Base-by-base conservation (phyloP, 2,888 invertebrate genomes). In the Pherbina coryleti region DNA sequence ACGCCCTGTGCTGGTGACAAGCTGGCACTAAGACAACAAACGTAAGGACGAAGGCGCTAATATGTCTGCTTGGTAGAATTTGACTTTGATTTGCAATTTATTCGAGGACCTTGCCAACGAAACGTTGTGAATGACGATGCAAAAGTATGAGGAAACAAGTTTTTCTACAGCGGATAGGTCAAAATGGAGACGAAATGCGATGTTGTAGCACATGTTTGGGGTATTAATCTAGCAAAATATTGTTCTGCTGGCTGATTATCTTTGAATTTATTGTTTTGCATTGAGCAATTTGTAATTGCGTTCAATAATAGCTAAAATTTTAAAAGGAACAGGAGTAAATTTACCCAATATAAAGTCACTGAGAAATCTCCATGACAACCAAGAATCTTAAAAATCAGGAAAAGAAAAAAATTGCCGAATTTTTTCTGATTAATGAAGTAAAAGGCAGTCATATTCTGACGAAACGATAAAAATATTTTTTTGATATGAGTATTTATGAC, bases 1-100 rank as follows among this genome's bases (percentile, higher is more conserved):
- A 64, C 64, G 64, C 64, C 64, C 64, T 64, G 34, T 64, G 64
- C n/a, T 28, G 64, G 14, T 64, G 64, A 64, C 64, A 64, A 64
- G 28, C 17, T n/a, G 64, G 44, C 44, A 44, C 44, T 64, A 64
- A 60, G 57, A 60, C 57, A 60, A 60, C 22, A 25, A 60, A 19
- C 60, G 19, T 8, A 25, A 25, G 37, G 44, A 31, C 7, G 49
- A 22, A 37, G 51, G 28, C 80, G 79, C 80, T 82, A 82, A 82
- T 80, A 81, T 80, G 81, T 82, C 80, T 82, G 80, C 75, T 79
- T 78, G 81, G 79, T 78, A 81, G 81, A 81, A 83, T 84, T 84
- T 86, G 86, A 87, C 87, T 86, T 85, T 85, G 84, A 87, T 87
- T 87, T 87, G 84, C 86, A 87, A 87, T 87, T 87, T 86, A 84